Percentiles rank a stretch among this genome's conserved stretches.
These are phyloP conservation scores for Drosophila acutilabella DNA, from an alignment of 2,888 invertebrate species.

Conservation along the genomic window DNA sequence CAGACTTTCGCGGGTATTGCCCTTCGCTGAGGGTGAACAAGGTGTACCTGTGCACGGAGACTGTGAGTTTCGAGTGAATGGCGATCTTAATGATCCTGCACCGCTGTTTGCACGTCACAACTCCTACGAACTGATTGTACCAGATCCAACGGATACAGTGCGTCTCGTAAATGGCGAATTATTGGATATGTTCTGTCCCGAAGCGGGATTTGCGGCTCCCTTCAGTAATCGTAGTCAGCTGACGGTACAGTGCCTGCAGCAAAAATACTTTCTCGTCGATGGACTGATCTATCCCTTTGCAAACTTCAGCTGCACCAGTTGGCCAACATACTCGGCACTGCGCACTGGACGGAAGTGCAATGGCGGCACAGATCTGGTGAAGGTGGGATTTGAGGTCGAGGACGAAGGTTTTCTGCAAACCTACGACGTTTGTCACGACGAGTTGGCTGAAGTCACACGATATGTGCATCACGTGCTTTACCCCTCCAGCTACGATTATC, in stretches of 20 bases:
- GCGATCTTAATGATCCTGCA: constrained; percentile 86
- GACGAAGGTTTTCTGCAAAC: constrained; percentile 81
- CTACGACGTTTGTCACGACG: constrained; percentile 85
- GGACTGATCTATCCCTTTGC: constrained; percentile 74
- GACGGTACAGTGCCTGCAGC: constrained; percentile 77
- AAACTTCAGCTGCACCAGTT: constrained; percentile 78
- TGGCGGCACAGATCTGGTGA: constrained; percentile 78
- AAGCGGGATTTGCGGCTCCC: constrained; percentile 66
- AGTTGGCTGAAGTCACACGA: constrained; percentile 80
- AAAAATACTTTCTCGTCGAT: constrained; percentile 74
- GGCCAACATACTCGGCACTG: constrained; percentile 77
- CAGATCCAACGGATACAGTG: constrained; percentile 75
- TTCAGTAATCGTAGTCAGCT: constrained; percentile 64
- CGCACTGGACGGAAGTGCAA: constrained; percentile 78
- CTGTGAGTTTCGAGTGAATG: constrained; percentile 74
- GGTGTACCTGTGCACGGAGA: constrained; percentile 67
- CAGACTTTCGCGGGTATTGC: constrained; percentile 54
- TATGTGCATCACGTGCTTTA: constrained; percentile 84
- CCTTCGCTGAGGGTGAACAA: constrained; percentile 51
- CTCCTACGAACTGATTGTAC: constrained; percentile 71
- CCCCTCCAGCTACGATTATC: constrained; percentile 84
- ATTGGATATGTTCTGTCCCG: constrained; percentile 81
- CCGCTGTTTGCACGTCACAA: constrained; percentile 86
- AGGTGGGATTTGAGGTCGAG: constrained; percentile 84
- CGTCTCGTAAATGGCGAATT: constrained; percentile 69